These are phyloP conservation scores for Anastrepha obliqua DNA, from an alignment of 1,140 invertebrate genomes.

Conservation along the genomic window DNA sequence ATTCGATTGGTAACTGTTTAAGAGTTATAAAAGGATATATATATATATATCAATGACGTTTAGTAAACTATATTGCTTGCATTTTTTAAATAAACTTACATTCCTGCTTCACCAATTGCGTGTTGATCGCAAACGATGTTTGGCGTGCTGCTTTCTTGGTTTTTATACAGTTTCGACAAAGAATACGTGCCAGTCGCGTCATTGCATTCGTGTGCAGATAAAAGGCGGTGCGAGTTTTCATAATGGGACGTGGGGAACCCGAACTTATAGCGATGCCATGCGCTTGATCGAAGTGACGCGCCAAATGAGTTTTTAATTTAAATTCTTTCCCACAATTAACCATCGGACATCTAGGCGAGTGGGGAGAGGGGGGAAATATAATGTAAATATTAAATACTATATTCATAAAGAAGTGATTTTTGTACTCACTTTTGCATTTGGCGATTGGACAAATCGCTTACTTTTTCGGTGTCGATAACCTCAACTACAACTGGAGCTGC, in stretches of 20 bases:
- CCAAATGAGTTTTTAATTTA: constrained; percentile 92
- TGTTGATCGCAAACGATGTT: constrained; percentile 90
- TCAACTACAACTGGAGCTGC: constrained; percentile 74
- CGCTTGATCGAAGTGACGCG: constrained; percentile 92
- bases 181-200: constrained; percentile 88
- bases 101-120: constrained; percentile 88
- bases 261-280: constrained; percentile 84
- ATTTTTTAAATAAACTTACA: constrained; percentile 77
- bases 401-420: not conserved
- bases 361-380: too few species aligned
- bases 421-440: constrained; percentile 69
- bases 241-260: constrained; percentile 91
- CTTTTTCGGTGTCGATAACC: constrained; percentile 75
- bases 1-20: constrained; percentile 78
- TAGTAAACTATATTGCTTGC: not conserved
- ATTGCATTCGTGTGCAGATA: constrained; percentile 92
- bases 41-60: not conserved
- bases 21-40: not conserved
- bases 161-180: constrained; percentile 89
- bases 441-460: constrained; percentile 74
- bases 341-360: constrained; percentile 84
- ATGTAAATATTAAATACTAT: not conserved
- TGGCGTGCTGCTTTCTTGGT: constrained; percentile 90
- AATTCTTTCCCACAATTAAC: constrained; percentile 95
- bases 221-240: constrained; percentile 97